Percentiles rank a stretch among this genome's conserved stretches.
Conservation (phyloP, 2,888 invertebrate species). For the Temnothorax ravouxi region DNA sequence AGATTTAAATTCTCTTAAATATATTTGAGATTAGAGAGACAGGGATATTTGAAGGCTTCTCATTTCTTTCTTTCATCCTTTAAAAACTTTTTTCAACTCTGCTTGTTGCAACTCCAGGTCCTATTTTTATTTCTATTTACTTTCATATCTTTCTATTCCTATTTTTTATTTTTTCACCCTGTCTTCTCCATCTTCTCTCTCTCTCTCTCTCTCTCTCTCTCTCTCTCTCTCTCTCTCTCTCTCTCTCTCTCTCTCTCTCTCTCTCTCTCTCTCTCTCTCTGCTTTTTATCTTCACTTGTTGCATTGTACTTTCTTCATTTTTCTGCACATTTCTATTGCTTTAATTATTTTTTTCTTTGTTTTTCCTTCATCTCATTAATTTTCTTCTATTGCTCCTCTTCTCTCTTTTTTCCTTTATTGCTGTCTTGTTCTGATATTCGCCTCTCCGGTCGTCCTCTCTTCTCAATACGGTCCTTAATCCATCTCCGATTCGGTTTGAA, state of each 20-base stretch:
- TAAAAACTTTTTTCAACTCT: neutral
- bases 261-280: too few relatives aligned
- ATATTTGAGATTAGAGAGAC: slow-evolving; percentile 11
- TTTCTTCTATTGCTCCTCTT: slow-evolving; percentile 16
- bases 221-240: too few relatives aligned
- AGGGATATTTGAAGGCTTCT: neutral
- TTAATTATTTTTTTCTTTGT: neutral
- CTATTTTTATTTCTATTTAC: neutral
- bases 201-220: neutral
- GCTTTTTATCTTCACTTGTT: neutral
- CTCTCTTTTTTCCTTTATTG: slow-evolving; percentile 1
- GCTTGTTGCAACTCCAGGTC: neutral
- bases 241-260: neutral
- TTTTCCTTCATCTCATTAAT: slow-evolving; percentile 18
- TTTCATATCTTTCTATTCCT: neutral
- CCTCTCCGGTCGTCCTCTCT: slow-evolving; percentile 21
- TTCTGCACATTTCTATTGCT: neutral
- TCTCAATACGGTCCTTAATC: slow-evolving; percentile 17
- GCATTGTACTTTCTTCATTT: neutral
- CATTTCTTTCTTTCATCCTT: neutral
- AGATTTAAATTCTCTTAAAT: slow-evolving; percentile 35
- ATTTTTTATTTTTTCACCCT: neutral
- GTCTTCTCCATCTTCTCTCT: neutral
- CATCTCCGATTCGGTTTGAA: slow-evolving; percentile 22
- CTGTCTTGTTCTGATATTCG: slow-evolving; percentile 36